Base-by-base conservation (phyloP, 2,113 vertebrate species). In the Nematolebias whitei region DNA sequence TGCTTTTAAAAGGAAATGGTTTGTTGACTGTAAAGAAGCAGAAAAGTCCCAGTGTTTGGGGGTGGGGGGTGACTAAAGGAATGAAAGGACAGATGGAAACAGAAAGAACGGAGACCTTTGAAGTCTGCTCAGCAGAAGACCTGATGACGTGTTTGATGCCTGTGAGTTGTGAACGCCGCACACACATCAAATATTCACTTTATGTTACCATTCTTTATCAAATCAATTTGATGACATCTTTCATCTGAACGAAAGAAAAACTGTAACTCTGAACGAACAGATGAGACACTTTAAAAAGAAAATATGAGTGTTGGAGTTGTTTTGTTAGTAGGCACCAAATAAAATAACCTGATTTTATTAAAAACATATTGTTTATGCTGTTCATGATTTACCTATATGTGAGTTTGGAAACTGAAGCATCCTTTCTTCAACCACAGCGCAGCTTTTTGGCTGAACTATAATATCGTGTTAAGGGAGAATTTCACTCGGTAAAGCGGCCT, bases 31-130 rank as follows among this genome's bases (percentile, higher is more conserved):
- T 0, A n/a, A 68, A 83, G 72, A 70, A 65, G 65, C 71, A 73
- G 59, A 51, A 53, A 16, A 9, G 67, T 71, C 74, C 53, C 66
- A 57, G 60, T 32, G 41, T 15, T 57, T 22, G n/a, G 54, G 47
- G 70, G 79, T 22, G n/a, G 54, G 47, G 70, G 79, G 67, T 51
- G 43, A 77, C 67, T 69, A 24, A 47, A 76, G 70, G 74, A 84
- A 67, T 74, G 69, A 84, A 66, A 80, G 77, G 78, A 78, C 67
- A 74, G 75, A 83, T 76, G 75, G 78, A 59, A 59, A 48, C 63
- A 52, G 49, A 78, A 65, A 78, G 53, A 64, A 58, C 41, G 11
- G 26, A 78, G 50, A 72, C 47, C 71, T 82, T 83, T 82, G 84
- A 88, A 80, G 80, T 84, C 68, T 32, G 55, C 57, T 72, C 73